A percentile compares a stretch with the other conserved stretches of the same genome.
Evolutionary conservation across 1,140 invertebrate species (phyloP).

Genomic region (Trichonephila clavata): DNA sequence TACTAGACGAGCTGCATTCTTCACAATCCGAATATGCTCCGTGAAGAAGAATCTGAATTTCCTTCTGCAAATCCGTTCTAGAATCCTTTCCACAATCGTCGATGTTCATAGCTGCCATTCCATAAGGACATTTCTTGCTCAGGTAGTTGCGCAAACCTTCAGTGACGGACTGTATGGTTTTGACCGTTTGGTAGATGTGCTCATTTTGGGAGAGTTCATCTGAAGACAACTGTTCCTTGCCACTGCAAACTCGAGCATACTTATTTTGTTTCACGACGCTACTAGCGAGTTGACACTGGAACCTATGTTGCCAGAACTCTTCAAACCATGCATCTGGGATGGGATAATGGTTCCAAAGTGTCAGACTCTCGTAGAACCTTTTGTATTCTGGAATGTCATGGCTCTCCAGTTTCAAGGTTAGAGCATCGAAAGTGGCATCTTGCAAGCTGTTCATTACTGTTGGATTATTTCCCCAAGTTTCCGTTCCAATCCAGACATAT

Average conservation of each 20-base stretch:
- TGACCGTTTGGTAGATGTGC: conserved; percentile 81
- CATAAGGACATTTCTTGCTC: conserved; percentile 78
- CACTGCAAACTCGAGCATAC: conserved; percentile 58
- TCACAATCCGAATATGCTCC: conserved; percentile 59
- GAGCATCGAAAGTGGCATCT: conserved; percentile 78
- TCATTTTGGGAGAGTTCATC: conserved; percentile 79
- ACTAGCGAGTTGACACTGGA: conserved; percentile 80
- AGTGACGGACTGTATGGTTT: conserved; percentile 81
- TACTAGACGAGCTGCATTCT: conserved; percentile 57
- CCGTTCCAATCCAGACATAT: conserved; percentile 72
- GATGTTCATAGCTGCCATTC: conserved; percentile 78
- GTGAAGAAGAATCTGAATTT: conserved; percentile 57
- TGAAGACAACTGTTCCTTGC: conserved; percentile 73
- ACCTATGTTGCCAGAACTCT: conserved; percentile 81
- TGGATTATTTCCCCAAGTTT: conserved; percentile 71
- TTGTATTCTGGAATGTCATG: conserved; percentile 81
- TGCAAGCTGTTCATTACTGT: conserved; percentile 80
- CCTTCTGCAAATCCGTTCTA: conserved; percentile 74
- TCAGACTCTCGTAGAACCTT: conserved; percentile 80
- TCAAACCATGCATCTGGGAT: conserved; percentile 82
- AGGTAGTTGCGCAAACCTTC: conserved; percentile 80
- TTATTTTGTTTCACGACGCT: conserved; percentile 79
- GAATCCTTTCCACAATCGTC: conserved; percentile 79
- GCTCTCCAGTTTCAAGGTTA: conserved; percentile 80
- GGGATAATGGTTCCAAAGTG: conserved; percentile 79